A percentile compares a stretch with the other conserved stretches of the same genome.
These are phyloP conservation scores for Nezara viridula DNA, from an alignment of 2,888 invertebrate species.

Conservation along the genomic window DNA sequence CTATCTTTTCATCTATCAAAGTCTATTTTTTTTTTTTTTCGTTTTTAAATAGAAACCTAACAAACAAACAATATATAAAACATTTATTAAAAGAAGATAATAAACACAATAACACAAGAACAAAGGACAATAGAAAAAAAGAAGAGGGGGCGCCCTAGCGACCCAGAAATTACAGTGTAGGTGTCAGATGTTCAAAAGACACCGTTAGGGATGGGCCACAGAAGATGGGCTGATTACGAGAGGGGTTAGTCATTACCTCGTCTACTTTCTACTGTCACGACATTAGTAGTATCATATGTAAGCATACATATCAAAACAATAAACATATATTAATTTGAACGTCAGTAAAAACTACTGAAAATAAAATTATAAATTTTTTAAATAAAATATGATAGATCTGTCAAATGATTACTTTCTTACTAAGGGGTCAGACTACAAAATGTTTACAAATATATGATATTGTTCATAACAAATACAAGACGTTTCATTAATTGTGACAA, in stretches of 20 bases:
- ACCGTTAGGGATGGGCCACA: neutral
- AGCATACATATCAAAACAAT: neutral
- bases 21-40: neutral
- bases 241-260: neutral
- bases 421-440: too few species aligned
- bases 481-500: neutral
- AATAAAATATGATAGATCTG: too few species aligned
- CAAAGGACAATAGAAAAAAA: slow-evolving; percentile 13
- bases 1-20: too few species aligned
- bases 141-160: neutral
- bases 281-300: neutral
- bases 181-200: neutral
- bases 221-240: slow-evolving; percentile 1
- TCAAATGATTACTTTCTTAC: too few species aligned
- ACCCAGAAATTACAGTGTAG: slow-evolving; percentile 38
- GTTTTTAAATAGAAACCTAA: neutral
- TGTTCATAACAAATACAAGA: too few species aligned
- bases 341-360: too few species aligned
- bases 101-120: neutral
- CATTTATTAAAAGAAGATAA: slow-evolving; percentile 21
- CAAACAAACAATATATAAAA: neutral
- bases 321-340: neutral
- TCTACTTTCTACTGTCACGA: neutral
- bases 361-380: too few species aligned
- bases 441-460: too few species aligned